Percentiles rank a stretch among this genome's conserved stretches.
phyloP scores from a whole-genome alignment of 2,888 invertebrate species.

The Conops quadrifasciatus region DNA sequence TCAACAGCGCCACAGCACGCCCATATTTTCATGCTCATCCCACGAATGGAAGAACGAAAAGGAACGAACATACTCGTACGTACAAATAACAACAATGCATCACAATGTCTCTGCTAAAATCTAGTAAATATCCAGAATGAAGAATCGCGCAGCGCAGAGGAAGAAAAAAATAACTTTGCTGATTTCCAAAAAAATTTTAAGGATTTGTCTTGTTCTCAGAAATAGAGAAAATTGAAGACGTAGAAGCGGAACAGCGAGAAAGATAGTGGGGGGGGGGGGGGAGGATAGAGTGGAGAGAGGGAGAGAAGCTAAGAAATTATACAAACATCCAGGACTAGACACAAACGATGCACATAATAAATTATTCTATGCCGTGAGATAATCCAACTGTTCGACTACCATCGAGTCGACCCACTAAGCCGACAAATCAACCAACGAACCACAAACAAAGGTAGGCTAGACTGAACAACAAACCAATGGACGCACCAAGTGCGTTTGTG shows the following conservation, averaged over 20 bases:
- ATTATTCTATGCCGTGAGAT: not conserved
- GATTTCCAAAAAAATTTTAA: not conserved
- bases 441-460: too few species aligned
- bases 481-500: too few species aligned
- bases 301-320: not conserved
- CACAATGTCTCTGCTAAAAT: slow-evolving; percentile 2
- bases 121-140: not conserved
- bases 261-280: too few species aligned
- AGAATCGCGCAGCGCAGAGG: not conserved
- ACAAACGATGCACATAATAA: not conserved
- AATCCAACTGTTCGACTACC: too few species aligned
- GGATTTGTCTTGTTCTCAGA: too few species aligned
- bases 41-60: slow-evolving; percentile 53
- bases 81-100: too few species aligned
- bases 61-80: too few species aligned
- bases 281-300: too few species aligned
- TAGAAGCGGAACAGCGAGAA: not conserved
- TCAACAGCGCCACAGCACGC: slow-evolving; percentile 40
- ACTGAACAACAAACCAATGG: too few species aligned
- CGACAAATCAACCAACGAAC: not conserved
- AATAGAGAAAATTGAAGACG: not conserved
- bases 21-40: slow-evolving; percentile 45
- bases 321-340: not conserved
- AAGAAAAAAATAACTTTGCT: not conserved
- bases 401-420: too few species aligned